These are phyloP conservation scores for Kryphioiulus occultus DNA, from an alignment of 2,888 invertebrate species.

Conservation along the genomic window DNA sequence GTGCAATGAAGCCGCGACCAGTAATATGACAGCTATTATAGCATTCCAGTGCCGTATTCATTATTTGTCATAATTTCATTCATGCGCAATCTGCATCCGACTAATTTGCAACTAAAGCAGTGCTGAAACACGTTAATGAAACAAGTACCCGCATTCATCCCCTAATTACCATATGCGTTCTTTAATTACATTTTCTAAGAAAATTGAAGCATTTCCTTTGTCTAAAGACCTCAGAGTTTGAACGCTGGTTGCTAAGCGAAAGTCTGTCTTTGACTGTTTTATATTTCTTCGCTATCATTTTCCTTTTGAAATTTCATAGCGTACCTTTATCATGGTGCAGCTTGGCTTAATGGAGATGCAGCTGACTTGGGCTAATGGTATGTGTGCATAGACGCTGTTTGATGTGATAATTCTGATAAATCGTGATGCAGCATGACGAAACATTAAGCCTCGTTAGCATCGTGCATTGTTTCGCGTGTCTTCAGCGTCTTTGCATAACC, in stretches of 20 bases:
- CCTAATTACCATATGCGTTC: conserved; percentile 24
- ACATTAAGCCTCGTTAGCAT: conserved; percentile 27
- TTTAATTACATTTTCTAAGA: conserved; percentile 32
- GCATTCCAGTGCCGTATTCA: background rate
- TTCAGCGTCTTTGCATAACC: background rate
- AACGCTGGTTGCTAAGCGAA: too few species aligned
- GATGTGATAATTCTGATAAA: conserved; percentile 39
- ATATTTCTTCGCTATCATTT: conserved; percentile 17
- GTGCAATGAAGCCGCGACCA: background rate
- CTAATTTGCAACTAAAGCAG: background rate
- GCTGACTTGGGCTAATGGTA: background rate
- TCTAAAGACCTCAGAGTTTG: background rate
- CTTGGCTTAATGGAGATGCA: background rate
- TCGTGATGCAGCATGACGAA: conserved; percentile 10
- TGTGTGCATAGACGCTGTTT: background rate
- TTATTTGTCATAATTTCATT: background rate
- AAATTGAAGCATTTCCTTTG: background rate
- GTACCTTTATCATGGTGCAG: background rate
- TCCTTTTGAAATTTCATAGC: background rate
- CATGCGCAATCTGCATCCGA: background rate
- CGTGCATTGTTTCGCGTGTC: background rate
- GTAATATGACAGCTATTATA: background rate
- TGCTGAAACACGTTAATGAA: conserved; percentile 27
- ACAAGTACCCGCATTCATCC: background rate
- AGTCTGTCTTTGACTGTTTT: background rate